These are phyloP conservation scores for Ceraclea dissimilis DNA, from an alignment of 2,888 invertebrate genomes.

Conservation along the genomic window DNA sequence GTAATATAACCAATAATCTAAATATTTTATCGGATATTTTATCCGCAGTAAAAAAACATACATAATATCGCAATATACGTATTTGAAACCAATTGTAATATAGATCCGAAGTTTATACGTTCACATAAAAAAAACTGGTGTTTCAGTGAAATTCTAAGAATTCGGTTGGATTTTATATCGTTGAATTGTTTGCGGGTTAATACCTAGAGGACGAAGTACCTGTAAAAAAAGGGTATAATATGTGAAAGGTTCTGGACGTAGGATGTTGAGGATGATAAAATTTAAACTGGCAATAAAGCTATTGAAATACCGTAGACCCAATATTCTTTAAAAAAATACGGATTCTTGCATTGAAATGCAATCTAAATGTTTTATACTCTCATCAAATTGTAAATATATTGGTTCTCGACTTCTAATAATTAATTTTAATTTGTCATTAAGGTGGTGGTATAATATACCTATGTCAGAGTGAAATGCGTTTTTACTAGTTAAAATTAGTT, in stretches of 20 bases:
- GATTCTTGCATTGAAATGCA: not conserved
- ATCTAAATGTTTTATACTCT: not conserved
- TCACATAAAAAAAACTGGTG: not conserved
- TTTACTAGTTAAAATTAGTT: too few relatives aligned
- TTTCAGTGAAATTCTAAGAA: not conserved
- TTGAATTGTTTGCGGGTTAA: not conserved
- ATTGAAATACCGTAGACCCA: not conserved
- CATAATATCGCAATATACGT: too few relatives aligned
- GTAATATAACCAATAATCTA: too few relatives aligned
- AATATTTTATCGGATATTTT: too few relatives aligned
- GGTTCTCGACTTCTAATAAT: too few relatives aligned
- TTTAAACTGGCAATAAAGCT: constrained; percentile 6
- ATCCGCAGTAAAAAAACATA: too few relatives aligned
- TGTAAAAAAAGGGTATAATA: not conserved
- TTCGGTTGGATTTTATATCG: not conserved
- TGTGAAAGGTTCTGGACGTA: not conserved
- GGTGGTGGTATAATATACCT: too few relatives aligned
- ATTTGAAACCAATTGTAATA: too few relatives aligned
- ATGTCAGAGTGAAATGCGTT: too few relatives aligned
- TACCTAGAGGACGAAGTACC: not conserved
- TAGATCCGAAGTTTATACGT: too few relatives aligned
- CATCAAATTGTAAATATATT: too few relatives aligned
- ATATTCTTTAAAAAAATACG: not conserved
- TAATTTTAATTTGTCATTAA: too few relatives aligned
- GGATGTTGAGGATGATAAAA: not conserved